Conservation (phyloP, 2,888 invertebrate species). For the Neoascia interrupta region DNA sequence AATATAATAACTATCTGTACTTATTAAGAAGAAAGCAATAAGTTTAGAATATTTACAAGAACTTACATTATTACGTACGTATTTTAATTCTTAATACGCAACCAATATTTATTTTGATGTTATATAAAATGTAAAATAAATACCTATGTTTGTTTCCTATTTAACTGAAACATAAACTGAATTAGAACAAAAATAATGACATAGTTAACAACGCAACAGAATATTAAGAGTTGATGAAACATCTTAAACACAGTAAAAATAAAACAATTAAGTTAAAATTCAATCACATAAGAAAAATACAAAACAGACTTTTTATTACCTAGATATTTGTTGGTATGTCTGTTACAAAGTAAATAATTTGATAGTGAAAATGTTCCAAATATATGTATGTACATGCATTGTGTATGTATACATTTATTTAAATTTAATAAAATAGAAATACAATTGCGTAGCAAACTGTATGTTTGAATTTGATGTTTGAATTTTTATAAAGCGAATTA, state of each 20-base stretch:
- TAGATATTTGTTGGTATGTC: too few relatives aligned
- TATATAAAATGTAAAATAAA: conserved; percentile 11
- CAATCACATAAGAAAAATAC: conserved; percentile 18
- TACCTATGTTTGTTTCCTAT: conserved; percentile 33
- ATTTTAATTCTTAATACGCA: conserved; percentile 3
- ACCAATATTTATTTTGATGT: conserved; percentile 34
- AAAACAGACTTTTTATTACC: conserved; percentile 8
- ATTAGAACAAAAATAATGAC: conserved; percentile 10
- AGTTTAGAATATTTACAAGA: conserved; percentile 10
- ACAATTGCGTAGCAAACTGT: conserved; percentile 62
- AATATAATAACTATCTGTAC: conserved; percentile 54
- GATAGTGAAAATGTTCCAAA: conserved; percentile 57
- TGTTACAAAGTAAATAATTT: conserved; percentile 17
- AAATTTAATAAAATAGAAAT: conserved; percentile 50
- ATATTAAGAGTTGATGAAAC: conserved; percentile 21
- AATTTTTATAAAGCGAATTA: conserved; percentile 60
- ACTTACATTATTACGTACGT: conserved; percentile 8
- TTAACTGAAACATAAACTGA: conserved; percentile 24
- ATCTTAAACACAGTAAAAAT: conserved; percentile 12
- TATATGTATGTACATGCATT: conserved; percentile 35
- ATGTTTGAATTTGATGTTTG: conserved; percentile 61
- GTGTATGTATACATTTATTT: conserved; percentile 48
- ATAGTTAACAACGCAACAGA: conserved; percentile 59
- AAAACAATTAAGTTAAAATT: conserved; percentile 34
- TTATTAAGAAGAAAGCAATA: conserved; percentile 53